Evolutionary conservation across 2,888 invertebrate species (phyloP).

Genomic region (Hypena proboscidalis): DNA sequence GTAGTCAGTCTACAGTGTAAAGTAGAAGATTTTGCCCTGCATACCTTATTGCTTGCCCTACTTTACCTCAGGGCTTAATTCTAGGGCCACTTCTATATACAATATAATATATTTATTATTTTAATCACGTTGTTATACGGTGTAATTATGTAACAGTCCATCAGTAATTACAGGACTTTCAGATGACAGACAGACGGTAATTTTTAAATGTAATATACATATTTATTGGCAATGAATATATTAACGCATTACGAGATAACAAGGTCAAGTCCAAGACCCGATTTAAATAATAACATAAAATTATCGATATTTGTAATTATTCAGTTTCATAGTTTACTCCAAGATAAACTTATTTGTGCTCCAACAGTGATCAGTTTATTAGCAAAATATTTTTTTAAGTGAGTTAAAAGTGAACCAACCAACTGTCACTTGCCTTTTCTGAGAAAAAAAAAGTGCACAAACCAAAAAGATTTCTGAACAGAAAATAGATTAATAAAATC

Average conservation of each 20-base stretch:
- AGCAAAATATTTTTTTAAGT: not conserved
- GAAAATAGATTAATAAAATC: not conserved
- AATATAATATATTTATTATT: too few relatives aligned
- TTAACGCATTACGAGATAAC: slow-evolving; percentile 5
- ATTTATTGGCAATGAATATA: not conserved
- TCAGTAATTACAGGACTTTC: too few relatives aligned
- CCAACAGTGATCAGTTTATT: not conserved
- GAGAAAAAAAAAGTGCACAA: not conserved
- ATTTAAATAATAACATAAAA: not conserved
- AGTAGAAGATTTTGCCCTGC: too few relatives aligned
- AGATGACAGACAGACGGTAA: not conserved
- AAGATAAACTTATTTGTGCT: not conserved
- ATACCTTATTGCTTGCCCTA: too few relatives aligned
- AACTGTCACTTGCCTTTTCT: too few relatives aligned
- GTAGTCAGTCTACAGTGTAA: too few relatives aligned
- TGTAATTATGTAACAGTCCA: too few relatives aligned
- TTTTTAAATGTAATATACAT: not conserved
- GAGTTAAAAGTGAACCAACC: too few relatives aligned
- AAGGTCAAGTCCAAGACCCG: slow-evolving; percentile 12
- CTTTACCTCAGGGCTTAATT: too few relatives aligned
- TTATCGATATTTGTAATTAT: slow-evolving; percentile 3
- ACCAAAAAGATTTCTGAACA: too few relatives aligned
- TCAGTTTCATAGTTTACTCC: not conserved
- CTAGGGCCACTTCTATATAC: too few relatives aligned
- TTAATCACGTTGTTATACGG: too few relatives aligned